Base-by-base conservation (phyloP, 2,113 vertebrate genomes). In the Epinephelus fuscoguttatus region DNA sequence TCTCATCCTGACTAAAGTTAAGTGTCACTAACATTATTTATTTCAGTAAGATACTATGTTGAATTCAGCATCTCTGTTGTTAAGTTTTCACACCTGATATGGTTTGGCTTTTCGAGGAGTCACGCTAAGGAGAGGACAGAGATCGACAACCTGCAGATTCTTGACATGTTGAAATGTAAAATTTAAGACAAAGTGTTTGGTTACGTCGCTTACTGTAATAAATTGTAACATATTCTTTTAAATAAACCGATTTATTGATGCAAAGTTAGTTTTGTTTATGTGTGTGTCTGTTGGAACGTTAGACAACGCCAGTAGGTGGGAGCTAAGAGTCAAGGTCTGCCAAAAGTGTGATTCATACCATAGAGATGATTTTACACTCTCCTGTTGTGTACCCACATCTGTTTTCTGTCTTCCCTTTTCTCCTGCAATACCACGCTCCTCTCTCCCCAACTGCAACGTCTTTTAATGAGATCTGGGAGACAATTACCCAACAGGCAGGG, bases 141-240 rank as follows among this genome's bases (percentile, higher is more conserved):
- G 67, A 75, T 50, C n/a, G 71, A 78, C 25, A 74, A 86, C 50
- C 77, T 81, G 83, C 86, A 81, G 71, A 70, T 78, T 74, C 69
- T 84, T 75, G 68, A 90, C 76, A 60, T 89, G 88, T 80, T 78
- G 77, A 93, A 91, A 86, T 91, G 90, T 90, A 87, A 73, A 86
- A 84, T 70, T 82, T 50, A 47, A 86, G 73, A 78, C n/a, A 66
- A 81, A 83, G 78, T 88, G 78, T 82, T 96, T 93, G 95, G 95
- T 95, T 94, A 95, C 91, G 93, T 96, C 91, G 94, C 95, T 95
- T 95, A 95, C 95, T 97, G 96, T 97, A 97, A 97, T 96, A 97
- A 97, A 97, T 96, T 97, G 96, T 97, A 97, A 97, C 96, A 96
- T 98, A 97, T 96, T 97, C 95, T 97, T 97, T 97, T 97, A 97